Conservation (phyloP, 1,140 invertebrate species). For the Bombus haemorrhoidalis region DNA sequence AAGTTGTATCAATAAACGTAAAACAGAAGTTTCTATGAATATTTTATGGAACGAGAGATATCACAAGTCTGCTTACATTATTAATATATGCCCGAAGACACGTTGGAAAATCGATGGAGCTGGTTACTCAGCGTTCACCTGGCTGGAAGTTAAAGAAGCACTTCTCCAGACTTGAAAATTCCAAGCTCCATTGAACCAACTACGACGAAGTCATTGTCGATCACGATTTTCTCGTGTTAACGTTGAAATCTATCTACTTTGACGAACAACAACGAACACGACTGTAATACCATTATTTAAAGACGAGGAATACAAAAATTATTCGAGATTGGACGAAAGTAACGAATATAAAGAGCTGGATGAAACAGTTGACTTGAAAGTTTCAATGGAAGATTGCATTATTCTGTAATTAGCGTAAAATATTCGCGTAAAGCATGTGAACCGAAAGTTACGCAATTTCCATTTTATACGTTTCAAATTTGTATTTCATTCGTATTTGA, state of each 20-base stretch:
- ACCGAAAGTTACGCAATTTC: background rate
- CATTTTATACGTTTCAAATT: background rate
- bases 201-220: background rate
- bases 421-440: background rate
- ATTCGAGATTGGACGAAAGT: background rate
- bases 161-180: slow-evolving; percentile 35
- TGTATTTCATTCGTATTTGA: background rate
- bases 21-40: background rate
- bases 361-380: background rate
- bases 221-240: background rate
- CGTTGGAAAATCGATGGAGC: slow-evolving; percentile 26
- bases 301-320: background rate
- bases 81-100: slow-evolving; percentile 25
- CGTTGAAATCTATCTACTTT: background rate
- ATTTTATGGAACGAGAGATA: background rate
- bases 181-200: slow-evolving; percentile 18
- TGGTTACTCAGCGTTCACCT: slow-evolving; percentile 5
- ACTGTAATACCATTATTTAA: background rate
- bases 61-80: slow-evolving; percentile 1
- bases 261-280: background rate
- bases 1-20: slow-evolving; percentile 6
- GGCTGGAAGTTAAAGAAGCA: background rate
- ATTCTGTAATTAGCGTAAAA: background rate
- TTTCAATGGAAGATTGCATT: too few species aligned
- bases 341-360: background rate